Evolutionary conservation across 2,888 invertebrate genomes (phyloP).

Genomic region (Heliconius hortense): DNA sequence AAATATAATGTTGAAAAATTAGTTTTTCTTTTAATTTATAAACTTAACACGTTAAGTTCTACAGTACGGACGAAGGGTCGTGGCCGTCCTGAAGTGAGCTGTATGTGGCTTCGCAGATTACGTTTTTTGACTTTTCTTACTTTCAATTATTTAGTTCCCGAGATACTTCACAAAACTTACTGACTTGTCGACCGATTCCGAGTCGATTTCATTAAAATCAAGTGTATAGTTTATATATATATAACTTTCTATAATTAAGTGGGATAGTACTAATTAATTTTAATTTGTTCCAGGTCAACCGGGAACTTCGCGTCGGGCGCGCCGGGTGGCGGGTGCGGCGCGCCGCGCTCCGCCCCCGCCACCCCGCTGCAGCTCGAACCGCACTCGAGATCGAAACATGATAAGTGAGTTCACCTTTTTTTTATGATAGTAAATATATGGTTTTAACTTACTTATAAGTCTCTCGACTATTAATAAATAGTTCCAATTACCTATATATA

Average conservation of each 20-base stretch:
- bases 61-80: too few relatives aligned
- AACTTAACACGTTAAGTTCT: too few relatives aligned
- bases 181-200: too few relatives aligned
- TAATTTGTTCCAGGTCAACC: conserved; percentile 81
- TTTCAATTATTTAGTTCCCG: too few relatives aligned
- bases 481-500: too few relatives aligned
- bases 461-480: too few relatives aligned
- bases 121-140: neutral
- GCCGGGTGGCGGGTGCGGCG: conserved; percentile 83
- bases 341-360: conserved; percentile 86
- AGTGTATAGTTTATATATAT: neutral
- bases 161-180: neutral
- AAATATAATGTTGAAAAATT: too few relatives aligned
- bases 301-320: conserved; percentile 82
- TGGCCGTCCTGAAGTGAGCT: neutral
- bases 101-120: too few relatives aligned
- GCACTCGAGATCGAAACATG: conserved; percentile 74
- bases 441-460: too few relatives aligned
- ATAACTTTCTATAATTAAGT: neutral
- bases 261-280: neutral
- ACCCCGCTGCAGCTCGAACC: conserved; percentile 84
- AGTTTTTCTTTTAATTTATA: too few relatives aligned
- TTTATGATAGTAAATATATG: neutral
- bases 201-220: too few relatives aligned
- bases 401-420: conserved; percentile 66